Evolutionary conservation across 2,888 invertebrate genomes (phyloP).

Genomic region (Oscheius sp.): DNA sequence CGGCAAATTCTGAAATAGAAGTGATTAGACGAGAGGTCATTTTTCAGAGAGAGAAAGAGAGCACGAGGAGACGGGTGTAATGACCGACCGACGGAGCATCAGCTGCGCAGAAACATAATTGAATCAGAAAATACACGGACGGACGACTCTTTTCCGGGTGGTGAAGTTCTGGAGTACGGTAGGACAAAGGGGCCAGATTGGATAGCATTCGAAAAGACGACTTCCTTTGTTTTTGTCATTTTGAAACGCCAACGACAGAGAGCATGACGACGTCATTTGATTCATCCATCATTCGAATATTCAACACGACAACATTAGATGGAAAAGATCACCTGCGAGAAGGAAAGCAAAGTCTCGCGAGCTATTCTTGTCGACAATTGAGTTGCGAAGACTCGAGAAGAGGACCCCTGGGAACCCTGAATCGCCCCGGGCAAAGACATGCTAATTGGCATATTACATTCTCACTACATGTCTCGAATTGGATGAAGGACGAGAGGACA

Average conservation of each 20-base stretch:
- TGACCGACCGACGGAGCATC: background rate
- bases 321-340: background rate
- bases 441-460: slow-evolving; percentile 7
- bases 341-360: background rate
- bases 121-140: slow-evolving; percentile 15
- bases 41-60: background rate
- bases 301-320: slow-evolving; percentile 5
- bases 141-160: too few relatives aligned
- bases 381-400: slow-evolving; percentile 10
- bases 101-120: slow-evolving; percentile 24
- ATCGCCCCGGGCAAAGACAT: background rate
- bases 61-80: too few relatives aligned
- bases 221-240: too few relatives aligned
- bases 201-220: too few relatives aligned
- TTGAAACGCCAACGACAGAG: too few relatives aligned
- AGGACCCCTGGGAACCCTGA: slow-evolving; percentile 8
- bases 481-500: background rate
- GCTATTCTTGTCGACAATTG: slow-evolving; percentile 25
- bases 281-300: slow-evolving; percentile 19
- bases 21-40: slow-evolving; percentile 7
- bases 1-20: background rate
- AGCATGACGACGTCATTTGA: background rate
- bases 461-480: background rate
- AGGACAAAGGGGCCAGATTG: slow-evolving; percentile 10
- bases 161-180: slow-evolving; percentile 13